Evolutionary conservation across 2,888 invertebrate genomes (phyloP), one percentile per base, ranked within the genome.

Genomic region (Aplocera efformata): DNA sequence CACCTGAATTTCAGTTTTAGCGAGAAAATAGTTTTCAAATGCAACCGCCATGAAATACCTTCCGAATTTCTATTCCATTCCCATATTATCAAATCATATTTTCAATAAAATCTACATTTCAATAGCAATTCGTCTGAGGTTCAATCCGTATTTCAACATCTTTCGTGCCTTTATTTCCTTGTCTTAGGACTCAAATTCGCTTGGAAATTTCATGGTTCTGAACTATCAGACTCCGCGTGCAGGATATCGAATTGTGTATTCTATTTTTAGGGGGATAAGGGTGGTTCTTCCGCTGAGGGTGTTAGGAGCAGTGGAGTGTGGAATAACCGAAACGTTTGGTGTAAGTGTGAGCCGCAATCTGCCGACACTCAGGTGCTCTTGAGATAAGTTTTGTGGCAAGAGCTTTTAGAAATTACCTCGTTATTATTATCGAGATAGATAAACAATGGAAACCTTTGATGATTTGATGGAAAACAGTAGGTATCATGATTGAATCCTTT

Each of bases 281-380:
- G 55, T 36, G 52, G 33, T 53, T 56, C 62, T 4, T 49, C 25
- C 44, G 33, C 24, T 11, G 13, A 9, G 5, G 35, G 32, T 37
- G 47, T 36, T 46, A 33, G 49, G 39, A 60, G 54, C 52, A 64
- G 50, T 56, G 55, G 40, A 45, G 60, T 57, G 62, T 54, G 58
- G 67, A 67, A 71, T 64, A 65, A 69, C 66, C 60, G 67, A 66
- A 68, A 65, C 67, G 68, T 58, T 73, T 59, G 70, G 69, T 73
- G 71, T 74, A 70, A 77, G 75, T 70, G 72, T 78, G 71, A 74
- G 72, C 75, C 79, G 71, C 82, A 83, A 81, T 83, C 82, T 83
- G 81, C 79, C 73, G 67, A 72, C 74, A 67, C 73, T 77, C 80
- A 83, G 83, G 82, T 83, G 79, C 66, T 76, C 60, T 51, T 54